Percentiles rank a stretch among this genome's conserved stretches.
Evolutionary conservation across 2,888 invertebrate genomes (phyloP).

Genomic region (Epirrhoe alternata): DNA sequence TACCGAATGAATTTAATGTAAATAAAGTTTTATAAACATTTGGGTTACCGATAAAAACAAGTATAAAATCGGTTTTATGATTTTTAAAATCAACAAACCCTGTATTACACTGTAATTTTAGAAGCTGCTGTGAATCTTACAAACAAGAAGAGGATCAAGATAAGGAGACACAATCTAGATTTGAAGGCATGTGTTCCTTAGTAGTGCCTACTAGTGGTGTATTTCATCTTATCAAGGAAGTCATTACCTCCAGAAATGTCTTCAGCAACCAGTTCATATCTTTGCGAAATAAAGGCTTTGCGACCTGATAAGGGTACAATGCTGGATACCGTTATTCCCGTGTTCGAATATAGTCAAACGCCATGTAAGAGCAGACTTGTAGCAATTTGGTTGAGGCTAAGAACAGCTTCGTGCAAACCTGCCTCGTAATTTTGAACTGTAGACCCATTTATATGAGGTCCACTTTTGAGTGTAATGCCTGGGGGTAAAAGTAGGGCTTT

Average conservation of each 20-base stretch:
- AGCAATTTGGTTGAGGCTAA: constrained; percentile 39
- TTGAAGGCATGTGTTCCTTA: not conserved
- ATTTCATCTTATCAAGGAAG: constrained; percentile 22
- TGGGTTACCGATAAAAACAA: not conserved
- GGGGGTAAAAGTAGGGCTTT: constrained; percentile 28
- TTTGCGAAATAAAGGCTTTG: constrained; percentile 32
- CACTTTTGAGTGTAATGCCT: constrained; percentile 25
- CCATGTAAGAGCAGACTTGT: constrained; percentile 42
- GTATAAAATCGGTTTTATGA: not conserved
- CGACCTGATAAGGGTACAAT: constrained; percentile 44
- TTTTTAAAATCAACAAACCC: not conserved
- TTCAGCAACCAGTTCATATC: constrained; percentile 32
- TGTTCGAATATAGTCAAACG: constrained; percentile 39
- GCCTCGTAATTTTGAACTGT: constrained; percentile 37
- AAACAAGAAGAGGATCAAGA: not conserved
- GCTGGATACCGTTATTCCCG: constrained; percentile 41
- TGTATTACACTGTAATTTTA: not conserved
- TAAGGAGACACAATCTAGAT: not conserved
- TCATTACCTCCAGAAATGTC: constrained; percentile 27
- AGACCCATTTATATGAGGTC: constrained; percentile 27
- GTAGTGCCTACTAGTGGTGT: not conserved
- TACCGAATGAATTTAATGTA: constrained; percentile 5
- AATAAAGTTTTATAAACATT: constrained; percentile 11
- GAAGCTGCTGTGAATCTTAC: not conserved
- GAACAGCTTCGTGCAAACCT: constrained; percentile 29